These are phyloP conservation scores for Hydropsyche betteni DNA, from an alignment of 2,888 invertebrate genomes.

Conservation along the genomic window DNA sequence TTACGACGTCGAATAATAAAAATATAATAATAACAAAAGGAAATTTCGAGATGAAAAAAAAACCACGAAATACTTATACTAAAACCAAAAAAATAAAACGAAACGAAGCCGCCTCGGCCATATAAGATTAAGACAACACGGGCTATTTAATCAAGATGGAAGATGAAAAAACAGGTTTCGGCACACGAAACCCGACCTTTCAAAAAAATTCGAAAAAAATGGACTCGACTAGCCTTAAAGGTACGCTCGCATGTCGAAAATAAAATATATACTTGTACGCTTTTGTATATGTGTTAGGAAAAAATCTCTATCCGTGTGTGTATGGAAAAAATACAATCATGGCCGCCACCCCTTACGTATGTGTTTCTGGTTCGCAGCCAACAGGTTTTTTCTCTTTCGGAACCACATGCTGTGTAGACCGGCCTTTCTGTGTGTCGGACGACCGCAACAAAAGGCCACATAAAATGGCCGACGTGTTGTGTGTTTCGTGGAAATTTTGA, in stretches of 20 bases:
- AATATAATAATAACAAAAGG: slow-evolving; percentile 29
- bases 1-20: slow-evolving; percentile 25
- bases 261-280: neutral
- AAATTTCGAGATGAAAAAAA: slow-evolving; percentile 3
- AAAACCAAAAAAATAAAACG: slow-evolving; percentile 23
- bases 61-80: slow-evolving; percentile 2
- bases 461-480: slow-evolving; percentile 41
- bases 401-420: slow-evolving; percentile 35
- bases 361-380: slow-evolving; percentile 20
- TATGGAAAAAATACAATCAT: slow-evolving; percentile 45
- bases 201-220: no score
- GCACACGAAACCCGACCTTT: neutral
- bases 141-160: slow-evolving; percentile 65
- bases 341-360: slow-evolving; percentile 45
- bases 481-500: neutral
- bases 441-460: slow-evolving; percentile 34
- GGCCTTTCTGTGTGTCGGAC: slow-evolving; percentile 17
- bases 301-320: slow-evolving; percentile 1
- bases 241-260: no score
- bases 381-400: slow-evolving; percentile 25
- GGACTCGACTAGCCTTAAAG: no score
- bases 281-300: neutral
- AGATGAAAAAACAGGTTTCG: slow-evolving; percentile 46
- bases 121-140: slow-evolving; percentile 69
- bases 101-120: slow-evolving; percentile 54